Evolutionary conservation across 2,888 invertebrate genomes (phyloP), one percentile per base, ranked within the genome.

Genomic region (Leucophora obtusa): DNA sequence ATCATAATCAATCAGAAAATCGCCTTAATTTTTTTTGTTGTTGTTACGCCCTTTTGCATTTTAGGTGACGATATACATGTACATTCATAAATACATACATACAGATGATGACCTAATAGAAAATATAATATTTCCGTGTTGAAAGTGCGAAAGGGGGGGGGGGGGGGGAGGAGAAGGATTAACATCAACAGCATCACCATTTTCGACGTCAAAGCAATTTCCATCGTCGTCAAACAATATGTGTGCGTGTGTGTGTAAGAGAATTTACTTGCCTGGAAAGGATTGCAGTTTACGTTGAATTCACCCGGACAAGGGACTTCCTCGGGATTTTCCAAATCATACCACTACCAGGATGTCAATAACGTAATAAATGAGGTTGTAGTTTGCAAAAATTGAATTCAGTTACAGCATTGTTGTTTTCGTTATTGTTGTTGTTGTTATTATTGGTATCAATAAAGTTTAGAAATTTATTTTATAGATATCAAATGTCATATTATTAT

Each of bases 321-420:
- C 90, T 98, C 97, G 0, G 97, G 97, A 11, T 92, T 92, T 87
- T 97, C 97, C 87, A 93, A 92, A 89, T 97, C 96, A 88, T 93
- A 96, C 97, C 97, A 97, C 93, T 96, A 79, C 21, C 38, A 38
- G 38, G 38, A 38, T 38, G 65, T 65, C 65, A 65, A 65, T 54
- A 38, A 53, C 38, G 65, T 65, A 65, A 65, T 65, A 53, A 53
- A 65, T 65, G 65, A 65, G 65, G 65, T 65, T 65, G 65, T 65
- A 54, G 65, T 65, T 53, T 65, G 15, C 51, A 53, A 53, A 65
- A 53, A 65, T 54, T 33, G 38, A 53, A 65, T 51, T 33, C 14
- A 14, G 18, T 14, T 11, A 11, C 38, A 38, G 38, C 14, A 38
- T 38, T 38, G 11, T 38, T 38, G 38, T 38, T 35, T 24, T 24